A percentile compares a stretch with the other conserved stretches of the same genome.
phyloP scores from a whole-genome alignment of 64 coral and sea anemone genomes.

The Astreopora myriophthalma region DNA sequence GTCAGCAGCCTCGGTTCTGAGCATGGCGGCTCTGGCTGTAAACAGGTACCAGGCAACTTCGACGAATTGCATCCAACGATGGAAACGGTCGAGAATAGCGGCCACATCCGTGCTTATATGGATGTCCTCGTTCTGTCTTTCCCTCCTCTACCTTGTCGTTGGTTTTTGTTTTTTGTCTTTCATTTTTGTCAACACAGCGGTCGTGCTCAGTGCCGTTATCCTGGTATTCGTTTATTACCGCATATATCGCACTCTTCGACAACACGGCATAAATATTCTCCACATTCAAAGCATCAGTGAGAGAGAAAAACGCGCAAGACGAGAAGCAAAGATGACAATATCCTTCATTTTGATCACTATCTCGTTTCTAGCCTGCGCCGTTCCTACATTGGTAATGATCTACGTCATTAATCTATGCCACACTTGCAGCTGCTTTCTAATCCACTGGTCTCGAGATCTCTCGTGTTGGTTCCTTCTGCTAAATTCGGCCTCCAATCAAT shows the following conservation, averaged over 20 bases:
- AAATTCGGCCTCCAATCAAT: slow-evolving; percentile 60
- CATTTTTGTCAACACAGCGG: slow-evolving; percentile 53
- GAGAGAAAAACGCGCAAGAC: neutral
- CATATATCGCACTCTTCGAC: neutral
- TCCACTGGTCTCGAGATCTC: slow-evolving; percentile 59
- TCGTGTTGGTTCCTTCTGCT: slow-evolving; percentile 15
- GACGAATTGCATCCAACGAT: neutral
- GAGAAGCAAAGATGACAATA: neutral
- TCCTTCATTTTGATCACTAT: slow-evolving; percentile 32
- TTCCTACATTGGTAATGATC: slow-evolving; percentile 33
- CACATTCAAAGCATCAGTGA: neutral
- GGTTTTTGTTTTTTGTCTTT: slow-evolving; percentile 31
- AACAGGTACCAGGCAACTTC: slow-evolving; percentile 64
- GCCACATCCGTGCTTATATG: neutral
- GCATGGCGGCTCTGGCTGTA: slow-evolving; percentile 59
- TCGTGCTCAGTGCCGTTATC: slow-evolving; percentile 1
- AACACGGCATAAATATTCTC: neutral
- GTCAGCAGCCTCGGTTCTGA: slow-evolving; percentile 62
- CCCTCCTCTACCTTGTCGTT: neutral
- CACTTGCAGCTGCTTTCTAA: slow-evolving; percentile 12
- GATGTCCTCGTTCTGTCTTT: slow-evolving; percentile 8
- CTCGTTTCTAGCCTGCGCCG: slow-evolving; percentile 16
- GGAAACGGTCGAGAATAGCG: neutral
- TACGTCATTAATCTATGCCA: slow-evolving; percentile 48
- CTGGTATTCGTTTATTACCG: slow-evolving; percentile 4